phyloP scores from a whole-genome alignment of 2,888 invertebrate genomes.

The Drosophila eohydei region DNA sequence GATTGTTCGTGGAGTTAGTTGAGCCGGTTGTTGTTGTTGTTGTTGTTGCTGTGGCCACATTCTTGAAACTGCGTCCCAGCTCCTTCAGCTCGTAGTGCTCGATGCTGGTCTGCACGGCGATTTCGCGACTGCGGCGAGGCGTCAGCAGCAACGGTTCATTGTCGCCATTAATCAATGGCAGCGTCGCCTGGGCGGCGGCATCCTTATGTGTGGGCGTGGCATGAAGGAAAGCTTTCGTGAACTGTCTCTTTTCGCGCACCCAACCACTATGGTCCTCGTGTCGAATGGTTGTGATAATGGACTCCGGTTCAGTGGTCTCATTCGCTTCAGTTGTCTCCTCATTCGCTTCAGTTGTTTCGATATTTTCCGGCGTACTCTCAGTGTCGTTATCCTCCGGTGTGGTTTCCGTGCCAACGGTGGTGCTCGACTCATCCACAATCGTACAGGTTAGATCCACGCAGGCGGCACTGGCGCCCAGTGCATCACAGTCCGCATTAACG shows the following conservation, averaged over 20 bases:
- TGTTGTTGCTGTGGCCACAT: constrained; percentile 71
- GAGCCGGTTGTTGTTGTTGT: constrained; percentile 65
- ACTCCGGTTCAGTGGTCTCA: constrained; percentile 22
- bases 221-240: constrained; percentile 57
- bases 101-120: constrained; percentile 83
- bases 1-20: constrained; percentile 60
- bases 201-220: constrained; percentile 61
- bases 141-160: constrained; percentile 41
- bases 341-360: constrained; percentile 42
- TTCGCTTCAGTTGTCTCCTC: constrained; percentile 22
- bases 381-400: constrained; percentile 38
- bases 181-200: constrained; percentile 60
- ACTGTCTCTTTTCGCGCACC: constrained; percentile 32
- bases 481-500: constrained; percentile 83
- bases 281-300: constrained; percentile 22
- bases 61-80: constrained; percentile 65
- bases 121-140: constrained; percentile 71
- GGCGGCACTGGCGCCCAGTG: constrained; percentile 76
- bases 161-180: constrained; percentile 58
- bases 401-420: constrained; percentile 15
- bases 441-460: constrained; percentile 78
- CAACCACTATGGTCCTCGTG: not conserved
- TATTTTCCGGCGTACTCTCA: constrained; percentile 39
- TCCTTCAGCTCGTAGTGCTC: constrained; percentile 80
- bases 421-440: constrained; percentile 60